These are phyloP conservation scores for Apamea monoglypha DNA, from an alignment of 2,888 invertebrate genomes.

Conservation along the genomic window DNA sequence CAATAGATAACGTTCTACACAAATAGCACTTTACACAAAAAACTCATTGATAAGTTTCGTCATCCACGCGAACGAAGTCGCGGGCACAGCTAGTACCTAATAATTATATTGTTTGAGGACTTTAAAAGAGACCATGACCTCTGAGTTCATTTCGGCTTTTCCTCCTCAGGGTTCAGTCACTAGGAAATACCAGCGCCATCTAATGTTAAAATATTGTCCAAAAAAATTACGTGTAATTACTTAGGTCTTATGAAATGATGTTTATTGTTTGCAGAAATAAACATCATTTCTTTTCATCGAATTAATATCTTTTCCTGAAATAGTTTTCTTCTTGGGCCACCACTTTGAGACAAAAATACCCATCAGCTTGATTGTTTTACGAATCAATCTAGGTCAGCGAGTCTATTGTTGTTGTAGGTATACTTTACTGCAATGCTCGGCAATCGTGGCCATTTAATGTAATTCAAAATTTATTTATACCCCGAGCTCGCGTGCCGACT, in stretches of 20 bases:
- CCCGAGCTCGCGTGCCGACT: slow-evolving; percentile 6
- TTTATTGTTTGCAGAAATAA: too few species aligned
- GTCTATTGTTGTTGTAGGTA: neutral
- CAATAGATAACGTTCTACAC: too few species aligned
- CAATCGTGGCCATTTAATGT: neutral
- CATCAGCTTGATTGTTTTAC: neutral
- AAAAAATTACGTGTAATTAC: neutral
- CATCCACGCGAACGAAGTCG: too few species aligned
- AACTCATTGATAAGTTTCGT: too few species aligned
- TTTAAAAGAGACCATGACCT: neutral
- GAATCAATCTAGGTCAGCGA: slow-evolving; percentile 7
- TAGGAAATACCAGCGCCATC: neutral
- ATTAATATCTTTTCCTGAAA: neutral
- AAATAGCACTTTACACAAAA: too few species aligned
- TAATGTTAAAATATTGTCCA: neutral
- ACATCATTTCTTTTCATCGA: neutral
- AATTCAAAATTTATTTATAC: slow-evolving; percentile 15
- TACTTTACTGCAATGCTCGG: neutral
- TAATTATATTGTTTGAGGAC: neutral
- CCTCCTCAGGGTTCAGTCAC: neutral
- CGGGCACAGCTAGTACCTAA: too few species aligned
- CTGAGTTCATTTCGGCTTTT: neutral
- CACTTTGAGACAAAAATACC: neutral
- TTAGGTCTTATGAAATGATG: too few species aligned
- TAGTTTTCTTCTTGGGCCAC: neutral